Base-by-base conservation (phyloP, 2,888 invertebrate genomes). In the Disparrhopalites patrizii region DNA sequence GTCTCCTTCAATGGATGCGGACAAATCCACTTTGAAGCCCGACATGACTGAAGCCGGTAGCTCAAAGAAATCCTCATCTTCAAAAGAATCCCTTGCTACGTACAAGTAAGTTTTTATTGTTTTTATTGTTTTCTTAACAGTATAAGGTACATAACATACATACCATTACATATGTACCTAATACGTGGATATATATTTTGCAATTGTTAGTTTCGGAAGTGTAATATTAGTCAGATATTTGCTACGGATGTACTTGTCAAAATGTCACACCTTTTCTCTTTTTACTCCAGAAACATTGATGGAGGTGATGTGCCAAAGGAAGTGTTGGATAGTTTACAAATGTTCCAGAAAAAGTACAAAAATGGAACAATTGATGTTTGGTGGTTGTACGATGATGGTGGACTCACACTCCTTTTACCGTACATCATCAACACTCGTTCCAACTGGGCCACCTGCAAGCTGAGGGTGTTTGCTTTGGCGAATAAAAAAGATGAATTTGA, bases 361-460 rank as follows among this genome's bases (percentile, higher is more conserved):
- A 85, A 86, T 68, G 93, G 93, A 13, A 87, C 86, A 0, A 87
- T 95, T 50, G 95, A 95, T 81, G 93, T 95, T 52, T 95, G 94
- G 91, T 97, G 96, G 96, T 81, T 96, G 75, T 96, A 94, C 79
- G 96, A 96, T 79, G 83, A 91, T 79, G 91, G 91, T 77, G 90
- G 82, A 51, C 81, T 92, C 50, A 91, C 92, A 1, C 88, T 92
- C 79, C 82, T 92, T 68, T 79, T 92, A 73, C 92, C 92, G 0
- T 91, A 93, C 79, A 92, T 93, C 73, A 86, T 93, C 72, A 89
- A 89, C 58, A 88, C 88, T 75, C 85, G 91, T 70, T 84, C 86
- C 2, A 84, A 86, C 76, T 92, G 91, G 90, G 82, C 87, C 58
- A 83, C 85, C 76, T 91, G 90, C 78, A 87, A 88, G 78, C 81